Evolutionary conservation across 2,113 vertebrate species (phyloP).

Genomic region (Scytalopus superciliaris): DNA sequence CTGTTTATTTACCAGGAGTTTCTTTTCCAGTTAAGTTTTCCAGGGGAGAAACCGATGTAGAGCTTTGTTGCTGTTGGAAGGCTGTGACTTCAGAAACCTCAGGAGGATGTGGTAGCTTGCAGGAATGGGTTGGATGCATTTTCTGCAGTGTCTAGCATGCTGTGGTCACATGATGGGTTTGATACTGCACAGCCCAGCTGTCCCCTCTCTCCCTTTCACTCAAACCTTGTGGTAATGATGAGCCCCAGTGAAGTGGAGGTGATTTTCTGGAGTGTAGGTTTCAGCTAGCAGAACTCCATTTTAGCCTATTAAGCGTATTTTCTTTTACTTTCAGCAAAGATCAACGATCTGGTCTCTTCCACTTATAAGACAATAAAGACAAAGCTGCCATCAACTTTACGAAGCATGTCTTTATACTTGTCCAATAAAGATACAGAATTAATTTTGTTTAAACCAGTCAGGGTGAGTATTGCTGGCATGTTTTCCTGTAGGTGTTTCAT

Average conservation of each 20-base stretch:
- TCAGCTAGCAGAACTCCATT: neutral
- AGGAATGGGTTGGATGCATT: neutral
- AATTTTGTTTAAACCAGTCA: conserved; percentile 96
- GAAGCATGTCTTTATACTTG: conserved; percentile 95
- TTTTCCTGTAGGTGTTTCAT: neutral
- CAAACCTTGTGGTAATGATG: neutral
- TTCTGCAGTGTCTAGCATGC: neutral
- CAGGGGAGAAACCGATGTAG: neutral
- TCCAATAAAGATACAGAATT: conserved; percentile 97
- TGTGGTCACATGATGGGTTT: neutral
- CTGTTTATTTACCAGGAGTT: neutral
- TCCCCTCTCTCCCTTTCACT: neutral
- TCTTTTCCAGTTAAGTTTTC: neutral
- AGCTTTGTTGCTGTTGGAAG: neutral
- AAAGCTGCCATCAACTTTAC: conserved; percentile 88
- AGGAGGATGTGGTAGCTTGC: neutral
- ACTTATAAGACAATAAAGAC: conserved; percentile 92
- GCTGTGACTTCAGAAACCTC: neutral
- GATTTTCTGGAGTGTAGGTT: neutral
- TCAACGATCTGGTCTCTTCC: conserved; percentile 89
- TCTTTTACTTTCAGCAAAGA: conserved; percentile 85
- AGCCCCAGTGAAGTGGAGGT: neutral
- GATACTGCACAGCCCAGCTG: neutral
- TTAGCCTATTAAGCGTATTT: neutral
- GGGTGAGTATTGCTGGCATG: conserved; percentile 78